These are phyloP conservation scores for Diarsia brunnea DNA, from an alignment of 2,888 invertebrate species.

Conservation along the genomic window DNA sequence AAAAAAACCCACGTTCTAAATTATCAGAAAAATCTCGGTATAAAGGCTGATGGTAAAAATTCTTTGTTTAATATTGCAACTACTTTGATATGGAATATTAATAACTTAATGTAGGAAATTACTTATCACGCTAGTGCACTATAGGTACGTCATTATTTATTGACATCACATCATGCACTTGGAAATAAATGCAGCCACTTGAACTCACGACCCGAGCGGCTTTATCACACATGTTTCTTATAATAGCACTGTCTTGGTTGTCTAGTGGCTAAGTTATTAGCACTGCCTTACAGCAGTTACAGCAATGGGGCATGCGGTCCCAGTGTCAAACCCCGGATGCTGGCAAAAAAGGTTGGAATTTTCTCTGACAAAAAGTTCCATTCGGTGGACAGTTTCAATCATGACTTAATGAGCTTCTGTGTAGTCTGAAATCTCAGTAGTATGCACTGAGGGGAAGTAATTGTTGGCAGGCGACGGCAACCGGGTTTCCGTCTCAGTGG, in stretches of 20 bases:
- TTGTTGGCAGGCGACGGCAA: no score
- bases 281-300: background rate
- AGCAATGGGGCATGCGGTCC: no score
- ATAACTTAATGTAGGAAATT: background rate
- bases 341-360: background rate
- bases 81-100: background rate
- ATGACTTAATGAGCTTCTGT: background rate
- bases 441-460: background rate
- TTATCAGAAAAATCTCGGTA: background rate
- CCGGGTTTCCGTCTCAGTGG: background rate
- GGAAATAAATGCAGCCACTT: background rate
- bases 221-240: constrained; percentile 5
- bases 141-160: background rate
- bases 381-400: background rate
- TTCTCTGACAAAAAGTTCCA: background rate
- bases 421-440: background rate
- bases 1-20: no score
- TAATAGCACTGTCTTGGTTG: background rate
- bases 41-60: background rate
- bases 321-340: background rate
- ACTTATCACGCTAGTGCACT: background rate
- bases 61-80: background rate
- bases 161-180: constrained; percentile 10
- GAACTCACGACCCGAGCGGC: constrained; percentile 20
- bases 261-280: background rate